Conservation (phyloP, 2,797 vertebrate genomes). For the Tolypeutes matacus region DNA sequence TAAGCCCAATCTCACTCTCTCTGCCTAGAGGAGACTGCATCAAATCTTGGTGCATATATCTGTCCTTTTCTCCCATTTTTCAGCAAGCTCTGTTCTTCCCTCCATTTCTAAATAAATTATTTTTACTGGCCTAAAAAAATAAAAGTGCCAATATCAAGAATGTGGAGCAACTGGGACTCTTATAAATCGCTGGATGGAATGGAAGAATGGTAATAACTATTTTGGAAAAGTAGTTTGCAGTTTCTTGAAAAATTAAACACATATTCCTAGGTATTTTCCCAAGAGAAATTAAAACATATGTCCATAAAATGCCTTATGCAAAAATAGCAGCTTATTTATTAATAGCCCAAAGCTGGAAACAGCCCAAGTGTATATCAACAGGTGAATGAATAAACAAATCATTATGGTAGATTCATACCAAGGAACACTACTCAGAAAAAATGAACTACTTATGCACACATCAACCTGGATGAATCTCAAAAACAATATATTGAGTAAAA, state of each 20-base stretch:
- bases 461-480: constrained; percentile 22
- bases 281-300: constrained; percentile 22
- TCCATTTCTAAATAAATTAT: too few species aligned
- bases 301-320: background rate
- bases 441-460: background rate
- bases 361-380: background rate
- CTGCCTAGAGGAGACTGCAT: too few species aligned
- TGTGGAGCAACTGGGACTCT: background rate
- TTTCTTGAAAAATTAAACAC: constrained; percentile 3
- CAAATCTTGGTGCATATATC: too few species aligned
- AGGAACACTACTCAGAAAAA: background rate
- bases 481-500: constrained; percentile 10
- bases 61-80: too few species aligned
- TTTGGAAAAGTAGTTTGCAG: background rate
- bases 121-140: too few species aligned
- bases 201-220: background rate
- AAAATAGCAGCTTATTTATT: background rate
- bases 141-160: background rate
- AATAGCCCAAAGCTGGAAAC: background rate
- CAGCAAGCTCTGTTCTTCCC: too few species aligned
- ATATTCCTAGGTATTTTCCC: background rate
- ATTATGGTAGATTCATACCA: background rate
- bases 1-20: too few species aligned
- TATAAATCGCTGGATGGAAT: background rate
- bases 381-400: background rate